Evolutionary conservation across 2,888 invertebrate species (phyloP).

Genomic region (Nebria salina): DNA sequence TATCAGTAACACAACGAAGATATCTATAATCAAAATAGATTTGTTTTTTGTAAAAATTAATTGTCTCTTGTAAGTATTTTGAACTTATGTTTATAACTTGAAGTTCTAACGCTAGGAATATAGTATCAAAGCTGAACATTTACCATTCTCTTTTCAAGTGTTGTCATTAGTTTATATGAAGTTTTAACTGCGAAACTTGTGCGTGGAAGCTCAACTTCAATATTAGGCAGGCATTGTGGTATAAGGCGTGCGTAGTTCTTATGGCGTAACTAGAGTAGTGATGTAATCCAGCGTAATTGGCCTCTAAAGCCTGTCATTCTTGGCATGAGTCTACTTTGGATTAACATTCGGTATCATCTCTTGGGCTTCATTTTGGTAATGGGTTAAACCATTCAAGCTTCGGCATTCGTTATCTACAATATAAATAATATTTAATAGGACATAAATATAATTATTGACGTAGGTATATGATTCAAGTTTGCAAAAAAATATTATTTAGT

Average conservation of each 20-base stretch:
- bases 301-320: constrained; percentile 2
- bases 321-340: neutral
- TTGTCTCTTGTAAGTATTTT: neutral
- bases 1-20: no score
- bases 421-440: neutral
- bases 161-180: constrained; percentile 24
- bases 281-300: constrained; percentile 39
- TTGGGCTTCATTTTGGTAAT: neutral
- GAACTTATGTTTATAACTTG: neutral
- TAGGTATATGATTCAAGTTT: no score
- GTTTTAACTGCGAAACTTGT: constrained; percentile 38
- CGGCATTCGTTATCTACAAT: neutral
- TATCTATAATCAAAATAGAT: no score
- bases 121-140: constrained; percentile 22
- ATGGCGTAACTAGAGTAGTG: neutral
- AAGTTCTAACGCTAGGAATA: constrained; percentile 31
- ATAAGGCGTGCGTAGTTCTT: neutral
- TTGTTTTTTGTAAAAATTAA: no score
- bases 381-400: neutral
- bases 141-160: constrained; percentile 16
- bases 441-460: no score
- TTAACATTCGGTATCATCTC: constrained; percentile 19
- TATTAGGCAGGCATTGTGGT: constrained; percentile 17
- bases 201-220: constrained; percentile 10
- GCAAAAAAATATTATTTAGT: no score